Conservation (phyloP, 2,113 vertebrate genomes). For the Archocentrus centrarchus region DNA sequence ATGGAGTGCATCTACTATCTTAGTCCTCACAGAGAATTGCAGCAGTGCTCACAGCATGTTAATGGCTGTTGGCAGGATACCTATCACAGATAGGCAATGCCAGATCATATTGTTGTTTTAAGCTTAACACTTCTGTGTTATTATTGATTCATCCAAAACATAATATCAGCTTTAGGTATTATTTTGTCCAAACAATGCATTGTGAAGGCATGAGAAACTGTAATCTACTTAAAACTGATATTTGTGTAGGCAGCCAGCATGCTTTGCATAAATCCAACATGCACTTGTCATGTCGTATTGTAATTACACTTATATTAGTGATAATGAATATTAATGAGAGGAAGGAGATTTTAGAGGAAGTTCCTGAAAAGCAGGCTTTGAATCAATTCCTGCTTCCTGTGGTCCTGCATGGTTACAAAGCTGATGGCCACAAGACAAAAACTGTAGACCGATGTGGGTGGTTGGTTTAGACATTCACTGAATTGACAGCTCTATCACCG, state of each 20-base stretch:
- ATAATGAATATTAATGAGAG: slow-evolving; percentile 49
- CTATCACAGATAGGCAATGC: slow-evolving; percentile 18
- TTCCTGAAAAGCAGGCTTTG: slow-evolving; percentile 38
- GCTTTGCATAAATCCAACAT: slow-evolving; percentile 47
- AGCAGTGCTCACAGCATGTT: not conserved
- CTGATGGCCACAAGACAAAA: slow-evolving; percentile 52
- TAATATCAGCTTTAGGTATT: not conserved
- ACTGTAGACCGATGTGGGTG: slow-evolving; percentile 45
- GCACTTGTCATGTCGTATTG: slow-evolving; percentile 19
- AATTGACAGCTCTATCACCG: slow-evolving; percentile 48
- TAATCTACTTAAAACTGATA: slow-evolving; percentile 36
- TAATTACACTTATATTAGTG: slow-evolving; percentile 44
- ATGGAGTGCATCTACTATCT: slow-evolving; percentile 11
- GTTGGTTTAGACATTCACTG: slow-evolving; percentile 34
- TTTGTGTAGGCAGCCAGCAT: slow-evolving; percentile 32
- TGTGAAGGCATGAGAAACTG: not conserved
- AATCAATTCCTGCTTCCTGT: slow-evolving; percentile 32
- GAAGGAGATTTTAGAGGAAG: slow-evolving; percentile 20
- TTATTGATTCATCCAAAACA: not conserved
- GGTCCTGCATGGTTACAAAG: slow-evolving; percentile 13
- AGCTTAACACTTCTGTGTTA: slow-evolving; percentile 1
- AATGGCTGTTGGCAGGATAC: slow-evolving; percentile 12
- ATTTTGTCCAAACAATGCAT: slow-evolving; percentile 41
- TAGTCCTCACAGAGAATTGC: slow-evolving; percentile 8
- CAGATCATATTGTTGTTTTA: slow-evolving; percentile 12